Conservation (phyloP, 2,797 vertebrate genomes). For the Phylloscopus collybita region DNA sequence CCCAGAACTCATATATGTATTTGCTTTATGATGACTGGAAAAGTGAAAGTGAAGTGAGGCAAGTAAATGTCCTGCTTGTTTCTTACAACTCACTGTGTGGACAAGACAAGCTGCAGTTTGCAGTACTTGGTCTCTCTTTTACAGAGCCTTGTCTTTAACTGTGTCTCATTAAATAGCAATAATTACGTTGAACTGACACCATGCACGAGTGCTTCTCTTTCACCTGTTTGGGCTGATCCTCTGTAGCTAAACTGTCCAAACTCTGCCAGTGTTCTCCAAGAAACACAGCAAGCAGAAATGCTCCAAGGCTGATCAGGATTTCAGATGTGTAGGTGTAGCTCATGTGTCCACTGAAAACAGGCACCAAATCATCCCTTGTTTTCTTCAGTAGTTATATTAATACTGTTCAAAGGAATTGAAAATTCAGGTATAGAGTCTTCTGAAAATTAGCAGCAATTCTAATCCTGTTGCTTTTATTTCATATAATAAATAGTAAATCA, state of each 20-base stretch:
- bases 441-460: slow-evolving; percentile 4
- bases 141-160: neutral
- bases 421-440: neutral
- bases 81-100: neutral
- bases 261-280: neutral
- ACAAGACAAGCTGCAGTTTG: neutral
- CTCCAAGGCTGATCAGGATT: neutral
- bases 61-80: neutral
- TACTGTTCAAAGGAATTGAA: neutral
- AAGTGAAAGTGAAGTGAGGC: neutral
- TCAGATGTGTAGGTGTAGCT: neutral
- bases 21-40: neutral
- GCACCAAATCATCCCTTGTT: neutral
- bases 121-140: neutral
- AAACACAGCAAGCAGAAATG: neutral
- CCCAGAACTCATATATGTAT: neutral
- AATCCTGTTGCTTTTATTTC: slow-evolving; percentile 16
- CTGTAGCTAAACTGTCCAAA: neutral
- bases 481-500: neutral
- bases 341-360: neutral
- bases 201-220: neutral
- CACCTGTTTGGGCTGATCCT: neutral
- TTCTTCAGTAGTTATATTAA: neutral
- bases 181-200: neutral
- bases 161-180: neutral